phyloP scores from a whole-genome alignment of 2,797 vertebrate genomes.

The Anguilla pacifica region DNA sequence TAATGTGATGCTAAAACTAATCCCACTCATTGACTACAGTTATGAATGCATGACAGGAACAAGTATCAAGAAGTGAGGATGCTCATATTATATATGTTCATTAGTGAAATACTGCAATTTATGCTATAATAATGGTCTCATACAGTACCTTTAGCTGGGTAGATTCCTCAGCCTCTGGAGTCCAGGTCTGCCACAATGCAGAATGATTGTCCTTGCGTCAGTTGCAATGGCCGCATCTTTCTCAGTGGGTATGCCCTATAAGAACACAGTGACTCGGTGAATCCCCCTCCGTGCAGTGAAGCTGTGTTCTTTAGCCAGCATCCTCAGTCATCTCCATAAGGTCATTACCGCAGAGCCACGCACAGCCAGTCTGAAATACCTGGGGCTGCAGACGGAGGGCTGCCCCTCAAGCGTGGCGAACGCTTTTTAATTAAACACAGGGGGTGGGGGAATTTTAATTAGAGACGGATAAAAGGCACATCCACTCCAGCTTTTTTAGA shows the following conservation, averaged over 20 bases:
- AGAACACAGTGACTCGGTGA: neutral
- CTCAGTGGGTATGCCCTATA: neutral
- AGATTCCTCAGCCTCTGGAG: neutral
- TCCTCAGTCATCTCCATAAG: conserved; percentile 46
- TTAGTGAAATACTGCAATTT: neutral
- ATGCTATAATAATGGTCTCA: neutral
- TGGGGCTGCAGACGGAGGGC: conserved; percentile 51
- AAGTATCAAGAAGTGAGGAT: neutral
- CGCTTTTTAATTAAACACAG: conserved; percentile 71
- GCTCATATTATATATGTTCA: neutral
- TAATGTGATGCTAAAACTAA: neutral
- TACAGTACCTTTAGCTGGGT: neutral
- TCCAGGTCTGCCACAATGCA: neutral
- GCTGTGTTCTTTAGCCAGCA: conserved; percentile 9
- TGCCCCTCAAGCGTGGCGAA: conserved; percentile 62
- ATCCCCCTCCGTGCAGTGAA: neutral
- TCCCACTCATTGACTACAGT: neutral
- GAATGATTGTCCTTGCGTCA: neutral
- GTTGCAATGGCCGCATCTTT: neutral
- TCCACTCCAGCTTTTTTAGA: conserved; percentile 53
- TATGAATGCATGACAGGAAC: neutral
- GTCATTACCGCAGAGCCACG: conserved; percentile 43
- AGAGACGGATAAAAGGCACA: conserved; percentile 62
- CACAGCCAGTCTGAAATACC: conserved; percentile 54
- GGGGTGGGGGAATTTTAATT: conserved; percentile 64